phyloP scores from a whole-genome alignment of 2,113 vertebrate species.

The Cettia cetti region DNA sequence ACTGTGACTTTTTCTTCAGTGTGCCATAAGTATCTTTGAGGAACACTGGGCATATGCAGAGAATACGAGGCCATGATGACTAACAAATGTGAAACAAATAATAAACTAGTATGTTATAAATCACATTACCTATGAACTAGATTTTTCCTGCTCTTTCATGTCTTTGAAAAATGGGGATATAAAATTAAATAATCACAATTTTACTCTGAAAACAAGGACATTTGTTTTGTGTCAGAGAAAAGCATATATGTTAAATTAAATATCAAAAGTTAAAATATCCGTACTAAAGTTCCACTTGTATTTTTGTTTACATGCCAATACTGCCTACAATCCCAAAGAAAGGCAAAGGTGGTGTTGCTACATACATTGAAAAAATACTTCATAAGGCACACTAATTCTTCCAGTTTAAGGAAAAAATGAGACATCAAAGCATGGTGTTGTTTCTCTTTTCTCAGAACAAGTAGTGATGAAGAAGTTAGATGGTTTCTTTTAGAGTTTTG shows the following conservation, averaged over 20 bases:
- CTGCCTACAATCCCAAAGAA: not conserved
- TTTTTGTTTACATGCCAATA: not conserved
- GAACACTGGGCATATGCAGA: not conserved
- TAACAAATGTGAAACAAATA: not conserved
- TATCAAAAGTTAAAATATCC: not conserved
- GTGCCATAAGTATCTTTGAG: not conserved
- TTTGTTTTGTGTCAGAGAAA: not conserved
- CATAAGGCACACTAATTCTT: not conserved
- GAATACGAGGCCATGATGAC: not conserved
- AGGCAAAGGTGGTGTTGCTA: not conserved
- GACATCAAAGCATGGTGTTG: accelerated
- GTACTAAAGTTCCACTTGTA: not conserved
- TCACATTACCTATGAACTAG: not conserved
- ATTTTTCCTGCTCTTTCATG: not conserved
- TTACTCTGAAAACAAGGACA: not conserved
- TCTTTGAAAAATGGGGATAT: not conserved
- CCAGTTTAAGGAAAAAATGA: not conserved
- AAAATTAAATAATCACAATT: not conserved
- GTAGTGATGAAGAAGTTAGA: not conserved
- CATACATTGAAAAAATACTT: not conserved
- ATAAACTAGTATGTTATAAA: not conserved
- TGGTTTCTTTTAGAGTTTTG: not conserved
- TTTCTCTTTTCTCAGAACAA: not conserved
- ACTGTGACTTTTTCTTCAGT: not conserved
- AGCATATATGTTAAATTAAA: not conserved